These are phyloP conservation scores for Leucophenga maculata DNA, from an alignment of 2,888 invertebrate genomes.

Conservation along the genomic window DNA sequence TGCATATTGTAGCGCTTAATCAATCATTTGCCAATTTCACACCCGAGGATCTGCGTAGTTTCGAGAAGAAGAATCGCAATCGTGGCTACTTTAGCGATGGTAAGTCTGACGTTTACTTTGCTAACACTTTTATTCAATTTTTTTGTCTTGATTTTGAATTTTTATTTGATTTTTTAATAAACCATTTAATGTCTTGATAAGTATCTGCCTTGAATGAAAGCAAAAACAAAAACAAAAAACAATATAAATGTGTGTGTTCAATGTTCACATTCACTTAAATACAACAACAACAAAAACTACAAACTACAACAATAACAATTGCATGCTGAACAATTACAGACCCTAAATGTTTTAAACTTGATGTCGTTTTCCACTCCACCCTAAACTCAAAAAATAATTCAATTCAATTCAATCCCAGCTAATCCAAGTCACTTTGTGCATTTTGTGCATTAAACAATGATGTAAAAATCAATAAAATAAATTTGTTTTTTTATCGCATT, in stretches of 20 bases:
- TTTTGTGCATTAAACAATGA: no score
- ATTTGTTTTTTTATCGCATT: not conserved
- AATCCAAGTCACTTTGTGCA: no score
- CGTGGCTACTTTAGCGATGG: conserved; percentile 81
- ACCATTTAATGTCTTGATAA: conserved; percentile 67
- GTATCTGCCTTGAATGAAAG: conserved; percentile 68
- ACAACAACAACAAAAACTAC: conserved; percentile 35
- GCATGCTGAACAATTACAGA: conserved; percentile 63
- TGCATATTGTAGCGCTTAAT: conserved; percentile 96
- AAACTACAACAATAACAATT: conserved; percentile 50
- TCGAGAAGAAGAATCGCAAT: conserved; percentile 75
- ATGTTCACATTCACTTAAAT: conserved; percentile 54
- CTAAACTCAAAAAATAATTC: no score
- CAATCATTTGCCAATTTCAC: conserved; percentile 87
- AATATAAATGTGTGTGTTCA: conserved; percentile 46
- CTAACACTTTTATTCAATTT: not conserved
- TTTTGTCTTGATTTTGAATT: conserved; percentile 27
- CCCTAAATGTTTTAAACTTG: conserved; percentile 33
- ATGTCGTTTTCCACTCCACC: conserved; percentile 26
- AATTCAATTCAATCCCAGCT: no score
- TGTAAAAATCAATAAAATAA: not conserved
- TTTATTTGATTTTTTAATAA: conserved; percentile 27
- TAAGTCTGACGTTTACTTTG: conserved; percentile 72
- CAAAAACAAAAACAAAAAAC: conserved; percentile 18
- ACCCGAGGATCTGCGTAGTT: conserved; percentile 76